Conservation (phyloP, 2,113 vertebrate genomes). For the Podocnemis expansa region DNA sequence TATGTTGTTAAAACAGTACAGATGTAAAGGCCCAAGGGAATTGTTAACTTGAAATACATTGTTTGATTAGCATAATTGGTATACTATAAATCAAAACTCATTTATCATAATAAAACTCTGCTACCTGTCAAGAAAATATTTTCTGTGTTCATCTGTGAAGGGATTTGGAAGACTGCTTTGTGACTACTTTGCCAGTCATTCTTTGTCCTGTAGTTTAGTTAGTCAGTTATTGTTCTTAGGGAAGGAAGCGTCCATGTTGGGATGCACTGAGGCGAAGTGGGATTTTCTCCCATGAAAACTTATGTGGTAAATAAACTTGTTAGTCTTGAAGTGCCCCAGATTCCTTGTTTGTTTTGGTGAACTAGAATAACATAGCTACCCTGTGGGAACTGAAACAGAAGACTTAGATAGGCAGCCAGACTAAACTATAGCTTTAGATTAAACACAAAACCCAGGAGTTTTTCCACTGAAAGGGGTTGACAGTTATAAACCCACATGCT, state of each 20-base stretch:
- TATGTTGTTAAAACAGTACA: neutral
- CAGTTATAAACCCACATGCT: rapidly evolving
- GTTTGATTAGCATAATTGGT: conserved; percentile 21
- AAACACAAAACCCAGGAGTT: neutral
- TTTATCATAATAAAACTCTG: conserved; percentile 1
- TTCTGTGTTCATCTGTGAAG: neutral
- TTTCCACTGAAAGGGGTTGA: neutral
- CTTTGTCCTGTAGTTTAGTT: rapidly evolving
- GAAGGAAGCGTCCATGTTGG: rapidly evolving
- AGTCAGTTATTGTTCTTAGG: neutral
- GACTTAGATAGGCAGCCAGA: neutral
- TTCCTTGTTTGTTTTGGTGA: no score
- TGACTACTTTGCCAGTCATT: neutral
- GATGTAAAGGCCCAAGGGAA: neutral
- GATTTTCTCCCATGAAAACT: no score
- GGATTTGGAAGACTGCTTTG: neutral
- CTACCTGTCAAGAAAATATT: neutral
- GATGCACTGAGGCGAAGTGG: no score
- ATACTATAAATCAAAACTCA: conserved; percentile 11
- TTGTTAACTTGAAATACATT: conserved; percentile 30
- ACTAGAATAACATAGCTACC: no score
- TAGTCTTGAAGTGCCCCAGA: no score
- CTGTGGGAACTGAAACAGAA: no score
- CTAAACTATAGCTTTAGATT: neutral
- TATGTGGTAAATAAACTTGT: no score